These are phyloP conservation scores for Acrocephalus scirpaceus DNA, from an alignment of 2,797 vertebrate species.

Conservation along the genomic window DNA sequence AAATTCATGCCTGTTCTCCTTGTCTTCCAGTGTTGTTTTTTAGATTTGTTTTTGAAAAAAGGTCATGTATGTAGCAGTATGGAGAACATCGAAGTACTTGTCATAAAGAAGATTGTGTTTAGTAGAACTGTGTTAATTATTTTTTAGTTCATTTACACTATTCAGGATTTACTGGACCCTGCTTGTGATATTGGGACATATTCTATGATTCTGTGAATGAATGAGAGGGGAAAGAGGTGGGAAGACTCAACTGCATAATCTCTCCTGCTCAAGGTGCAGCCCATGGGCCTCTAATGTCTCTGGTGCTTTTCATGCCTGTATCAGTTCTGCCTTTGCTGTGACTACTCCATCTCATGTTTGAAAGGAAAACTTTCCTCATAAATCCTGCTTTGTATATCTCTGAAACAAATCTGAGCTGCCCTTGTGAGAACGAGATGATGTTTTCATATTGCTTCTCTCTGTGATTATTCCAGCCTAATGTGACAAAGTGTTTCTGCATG, in stretches of 20 bases:
- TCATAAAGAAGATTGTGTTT: not conserved
- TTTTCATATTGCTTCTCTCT: not conserved
- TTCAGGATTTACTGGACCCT: not conserved
- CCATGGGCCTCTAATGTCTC: not conserved
- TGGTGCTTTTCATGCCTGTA: not conserved
- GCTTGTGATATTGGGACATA: not conserved
- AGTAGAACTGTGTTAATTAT: not conserved
- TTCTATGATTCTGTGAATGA: not conserved
- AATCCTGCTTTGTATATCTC: not conserved
- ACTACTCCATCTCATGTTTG: not conserved
- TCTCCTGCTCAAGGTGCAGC: not conserved
- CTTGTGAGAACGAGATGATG: not conserved
- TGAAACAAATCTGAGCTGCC: not conserved
- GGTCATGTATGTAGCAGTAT: not conserved
- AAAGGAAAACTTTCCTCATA: not conserved
- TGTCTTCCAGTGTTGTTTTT: not conserved
- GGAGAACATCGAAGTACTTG: not conserved
- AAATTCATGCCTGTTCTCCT: not conserved
- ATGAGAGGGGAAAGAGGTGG: not conserved
- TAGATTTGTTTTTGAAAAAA: not conserved
- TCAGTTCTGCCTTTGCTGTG: not conserved
- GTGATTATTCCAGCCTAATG: not conserved
- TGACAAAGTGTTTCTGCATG: not conserved
- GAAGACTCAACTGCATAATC: not conserved
- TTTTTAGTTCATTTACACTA: not conserved